Percentiles rank a stretch among this genome's conserved stretches.
These are phyloP conservation scores for Zeugodacus cucurbitae DNA, from an alignment of 1,140 invertebrate genomes.

Conservation along the genomic window DNA sequence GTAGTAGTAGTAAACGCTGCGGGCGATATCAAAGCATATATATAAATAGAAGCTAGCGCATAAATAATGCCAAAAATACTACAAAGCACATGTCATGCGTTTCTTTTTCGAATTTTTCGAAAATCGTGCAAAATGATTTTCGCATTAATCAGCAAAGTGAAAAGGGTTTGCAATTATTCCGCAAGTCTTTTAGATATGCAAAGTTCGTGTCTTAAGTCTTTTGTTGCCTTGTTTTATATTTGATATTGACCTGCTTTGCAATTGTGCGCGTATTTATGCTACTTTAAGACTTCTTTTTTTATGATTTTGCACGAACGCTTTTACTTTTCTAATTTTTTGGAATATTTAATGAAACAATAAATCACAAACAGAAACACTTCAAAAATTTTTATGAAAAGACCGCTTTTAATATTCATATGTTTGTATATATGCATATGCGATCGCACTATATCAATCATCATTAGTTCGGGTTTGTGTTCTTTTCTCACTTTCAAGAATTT, in stretches of 20 bases:
- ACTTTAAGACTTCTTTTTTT: background rate
- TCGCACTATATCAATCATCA: slow-evolving; percentile 28
- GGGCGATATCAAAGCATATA: too few relatives aligned
- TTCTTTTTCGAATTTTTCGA: background rate
- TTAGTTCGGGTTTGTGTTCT: background rate
- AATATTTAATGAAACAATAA: background rate
- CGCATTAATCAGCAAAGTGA: background rate
- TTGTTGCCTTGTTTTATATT: background rate
- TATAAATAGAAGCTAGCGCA: too few relatives aligned
- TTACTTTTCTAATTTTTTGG: background rate
- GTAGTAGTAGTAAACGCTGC: background rate
- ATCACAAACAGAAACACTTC: background rate
- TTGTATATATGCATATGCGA: background rate
- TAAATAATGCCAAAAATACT: background rate
- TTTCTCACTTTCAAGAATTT: slow-evolving; percentile 12
- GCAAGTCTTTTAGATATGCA: background rate
- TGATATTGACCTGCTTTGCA: background rate
- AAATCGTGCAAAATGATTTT: background rate
- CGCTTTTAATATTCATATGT: background rate
- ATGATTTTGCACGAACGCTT: background rate
- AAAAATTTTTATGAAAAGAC: background rate
- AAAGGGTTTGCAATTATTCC: background rate
- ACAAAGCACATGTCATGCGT: background rate
- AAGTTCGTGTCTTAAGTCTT: slow-evolving; percentile 30
- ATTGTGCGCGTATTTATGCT: background rate